phyloP scores from a whole-genome alignment of 2,888 invertebrate species.

The Micropterix aruncella region DNA sequence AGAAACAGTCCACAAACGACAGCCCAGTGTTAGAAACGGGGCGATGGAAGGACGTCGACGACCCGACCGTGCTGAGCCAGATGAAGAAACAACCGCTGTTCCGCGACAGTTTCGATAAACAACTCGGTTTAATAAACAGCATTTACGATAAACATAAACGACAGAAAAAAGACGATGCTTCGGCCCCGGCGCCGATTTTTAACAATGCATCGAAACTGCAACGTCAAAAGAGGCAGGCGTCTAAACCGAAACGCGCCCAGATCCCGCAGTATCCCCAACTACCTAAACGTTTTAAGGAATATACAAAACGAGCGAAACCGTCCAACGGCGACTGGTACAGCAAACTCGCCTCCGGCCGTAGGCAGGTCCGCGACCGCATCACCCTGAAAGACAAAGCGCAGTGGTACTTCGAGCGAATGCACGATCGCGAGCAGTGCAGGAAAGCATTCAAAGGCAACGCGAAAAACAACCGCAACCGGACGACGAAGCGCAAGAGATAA shows the following conservation, averaged over 20 bases:
- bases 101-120: slow-evolving; percentile 19
- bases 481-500: too few relatives aligned
- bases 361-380: slow-evolving; percentile 24
- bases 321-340: slow-evolving; percentile 22
- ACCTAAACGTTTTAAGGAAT: not conserved
- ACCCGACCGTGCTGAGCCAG: slow-evolving; percentile 9
- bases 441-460: slow-evolving; percentile 14
- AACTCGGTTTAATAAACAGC: slow-evolving; percentile 24
- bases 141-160: slow-evolving; percentile 29
- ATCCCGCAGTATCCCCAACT: not conserved
- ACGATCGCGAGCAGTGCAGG: slow-evolving; percentile 30
- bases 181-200: too few relatives aligned
- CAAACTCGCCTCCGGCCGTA: slow-evolving; percentile 23
- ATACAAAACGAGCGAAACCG: slow-evolving; percentile 4
- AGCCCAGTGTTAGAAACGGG: not conserved
- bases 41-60: slow-evolving; percentile 8
- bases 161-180: too few relatives aligned
- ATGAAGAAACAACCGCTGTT: not conserved
- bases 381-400: slow-evolving; percentile 25
- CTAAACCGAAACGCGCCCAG: not conserved
- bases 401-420: slow-evolving; percentile 36
- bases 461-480: not conserved
- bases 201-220: too few relatives aligned
- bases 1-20: not conserved
- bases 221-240: not conserved